Base-by-base conservation (phyloP, 2,797 vertebrate species). In the Urocyon cinereoargenteus region DNA sequence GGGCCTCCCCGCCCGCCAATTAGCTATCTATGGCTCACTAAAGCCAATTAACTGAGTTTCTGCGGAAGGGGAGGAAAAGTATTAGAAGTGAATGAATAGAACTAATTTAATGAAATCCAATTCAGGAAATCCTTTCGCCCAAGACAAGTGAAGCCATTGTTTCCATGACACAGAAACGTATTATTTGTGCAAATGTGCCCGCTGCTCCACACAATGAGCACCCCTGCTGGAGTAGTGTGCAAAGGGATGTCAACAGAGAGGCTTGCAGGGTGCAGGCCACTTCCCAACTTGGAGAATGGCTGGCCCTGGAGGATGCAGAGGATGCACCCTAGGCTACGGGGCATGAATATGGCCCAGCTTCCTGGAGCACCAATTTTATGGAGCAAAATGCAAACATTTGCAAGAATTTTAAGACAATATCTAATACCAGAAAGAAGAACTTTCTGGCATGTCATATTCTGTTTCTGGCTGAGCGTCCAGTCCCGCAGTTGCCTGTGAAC, bases 401-500 rank as follows among this genome's bases (percentile, higher is more conserved):
- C 77, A 40, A 36, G n/a, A 79, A 51, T 85, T 93, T 79, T 15
- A 81, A 93, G 72, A 78, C 62, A 79, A 89, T 91, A 57, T 66
- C 45, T 0, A 15, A 68, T 77, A 51, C 55, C 87, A 95, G 55
- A 19, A 51, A 96, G 88, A 83, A 77, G 88, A 83, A 77, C 77
- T 90, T 95, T 79, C 61, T 83, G 55, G 49, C 16, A 15, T 78
- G 26, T 51, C 22, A 0, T 73, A 26, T 62, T 95, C 22, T 40
- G 28, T 73, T 91, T 94, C 72, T 31, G 81, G 12, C 31, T 18
- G 16, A 9, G 77, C 57, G 34, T 51, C 49, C 53, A 36, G 45
- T 15, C 77, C 36, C 1, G 0, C 57, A 64, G 70, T 57, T 57
- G 36, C 49, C 61, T 78, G 45, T 40, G n/a, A 66, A 2, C 66